Evolutionary conservation across 1,140 invertebrate species (phyloP), one percentile per base, ranked within the genome.

Genomic region (Drosophila hydei): DNA sequence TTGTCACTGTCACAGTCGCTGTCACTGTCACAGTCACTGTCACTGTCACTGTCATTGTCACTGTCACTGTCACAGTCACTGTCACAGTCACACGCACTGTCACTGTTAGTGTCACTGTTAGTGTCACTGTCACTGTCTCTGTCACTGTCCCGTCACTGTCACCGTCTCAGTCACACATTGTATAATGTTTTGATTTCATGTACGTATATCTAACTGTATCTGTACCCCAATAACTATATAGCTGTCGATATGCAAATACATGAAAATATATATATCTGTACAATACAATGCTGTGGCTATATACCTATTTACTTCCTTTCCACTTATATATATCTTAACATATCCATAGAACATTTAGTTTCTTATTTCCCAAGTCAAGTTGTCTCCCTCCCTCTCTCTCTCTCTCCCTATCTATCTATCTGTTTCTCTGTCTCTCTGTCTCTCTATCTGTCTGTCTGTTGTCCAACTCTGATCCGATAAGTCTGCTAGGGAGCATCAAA

Each of bases 401-500:
- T 33, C 16, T 38, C 21, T 48, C 30, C 36, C 18, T 9, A 1
- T 33, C 4, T 14, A n/a, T 14, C 36, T 38, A 11, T 38, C 2
- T 38, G 11, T 38, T 4, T 52, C 23, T 52, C 18, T 62, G 6
- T 52, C 12, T 55, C 23, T 43, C 11, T 30, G n/a, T 63, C 18
- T 33, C 33, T 60, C 2, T 33, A 6, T 61, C 19, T 58, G 67
- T 62, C 59, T 62, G 67, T 62, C 59, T 62, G 67, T 30, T 72
- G 19, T 45, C 25, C 30, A 36, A 33, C 3, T 14, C 23, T n/a
- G n/a, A 25, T 23, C 36, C 18, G n/a, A 50, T 21, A 21, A 2
- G 48, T 27, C n/a, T n/a, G n/a, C n/a, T 42, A 65, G 61, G 45
- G 61, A 30, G 36, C 36, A 51, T 42, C 51, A 30, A 64, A 61